Conservation (phyloP, 1,140 invertebrate genomes). For the Streblospio benedicti region DNA sequence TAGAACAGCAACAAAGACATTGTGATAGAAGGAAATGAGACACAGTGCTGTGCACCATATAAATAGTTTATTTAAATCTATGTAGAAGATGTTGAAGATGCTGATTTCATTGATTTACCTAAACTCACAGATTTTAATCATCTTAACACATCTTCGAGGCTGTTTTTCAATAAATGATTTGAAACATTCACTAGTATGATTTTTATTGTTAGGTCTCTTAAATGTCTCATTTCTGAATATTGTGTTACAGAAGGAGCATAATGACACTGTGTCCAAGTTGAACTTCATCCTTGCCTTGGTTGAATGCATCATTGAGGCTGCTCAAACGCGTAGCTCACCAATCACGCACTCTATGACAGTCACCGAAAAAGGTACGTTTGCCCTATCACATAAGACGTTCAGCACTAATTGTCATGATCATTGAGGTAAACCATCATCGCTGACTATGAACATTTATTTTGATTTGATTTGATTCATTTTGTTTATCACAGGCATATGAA, state of each 20-base stretch:
- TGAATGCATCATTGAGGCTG: slow-evolving; percentile 81
- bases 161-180: background rate
- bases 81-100: too few species aligned
- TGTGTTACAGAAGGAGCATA: slow-evolving; percentile 67
- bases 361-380: slow-evolving; percentile 23
- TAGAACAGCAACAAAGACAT: too few species aligned
- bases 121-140: too few species aligned
- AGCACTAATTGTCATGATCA: background rate
- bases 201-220: background rate
- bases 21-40: too few species aligned
- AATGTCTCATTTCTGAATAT: slow-evolving; percentile 5
- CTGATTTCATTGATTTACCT: too few species aligned
- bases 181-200: background rate
- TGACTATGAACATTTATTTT: background rate
- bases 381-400: background rate
- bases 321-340: slow-evolving; percentile 65
- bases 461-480: too few species aligned
- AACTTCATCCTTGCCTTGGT: slow-evolving; percentile 85
- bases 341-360: slow-evolving; percentile 33
- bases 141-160: too few species aligned
- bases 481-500: too few species aligned
- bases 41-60: too few species aligned
- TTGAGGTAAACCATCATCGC: background rate
- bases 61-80: too few species aligned
- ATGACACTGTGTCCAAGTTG: slow-evolving; percentile 84